Evolutionary conservation across 2,113 vertebrate species (phyloP).

Genomic region (Actenoides hombroni): DNA sequence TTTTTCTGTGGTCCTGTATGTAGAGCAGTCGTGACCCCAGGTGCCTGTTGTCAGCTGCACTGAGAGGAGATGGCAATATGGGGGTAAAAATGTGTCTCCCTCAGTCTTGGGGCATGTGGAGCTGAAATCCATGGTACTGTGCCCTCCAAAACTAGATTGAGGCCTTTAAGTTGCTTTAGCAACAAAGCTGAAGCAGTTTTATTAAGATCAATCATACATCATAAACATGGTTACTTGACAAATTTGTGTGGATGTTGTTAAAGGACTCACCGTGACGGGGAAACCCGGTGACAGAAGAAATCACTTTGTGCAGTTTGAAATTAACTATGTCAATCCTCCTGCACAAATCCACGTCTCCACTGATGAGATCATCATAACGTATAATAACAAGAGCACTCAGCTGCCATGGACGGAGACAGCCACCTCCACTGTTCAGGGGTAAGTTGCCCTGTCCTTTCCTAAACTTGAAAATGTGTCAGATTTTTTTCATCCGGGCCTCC

Average conservation of each 20-base stretch:
- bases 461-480: neutral
- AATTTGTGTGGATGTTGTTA: neutral
- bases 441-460: neutral
- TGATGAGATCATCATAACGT: neutral
- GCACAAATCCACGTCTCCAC: neutral
- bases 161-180: neutral
- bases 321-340: constrained; percentile 19
- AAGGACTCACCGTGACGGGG: constrained; percentile 66
- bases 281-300: neutral
- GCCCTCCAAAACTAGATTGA: neutral
- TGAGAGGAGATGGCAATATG: neutral
- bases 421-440: constrained; percentile 14
- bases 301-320: constrained; percentile 52
- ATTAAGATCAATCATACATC: neutral
- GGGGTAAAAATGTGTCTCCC: neutral
- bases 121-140: neutral
- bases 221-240: neutral
- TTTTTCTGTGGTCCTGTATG: neutral
- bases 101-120: neutral
- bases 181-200: neutral
- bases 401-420: neutral
- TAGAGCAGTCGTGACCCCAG: neutral
- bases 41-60: neutral
- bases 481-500: neutral
- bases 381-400: neutral